phyloP scores from a whole-genome alignment of 2,113 vertebrate genomes.

The Rostratula benghalensis region DNA sequence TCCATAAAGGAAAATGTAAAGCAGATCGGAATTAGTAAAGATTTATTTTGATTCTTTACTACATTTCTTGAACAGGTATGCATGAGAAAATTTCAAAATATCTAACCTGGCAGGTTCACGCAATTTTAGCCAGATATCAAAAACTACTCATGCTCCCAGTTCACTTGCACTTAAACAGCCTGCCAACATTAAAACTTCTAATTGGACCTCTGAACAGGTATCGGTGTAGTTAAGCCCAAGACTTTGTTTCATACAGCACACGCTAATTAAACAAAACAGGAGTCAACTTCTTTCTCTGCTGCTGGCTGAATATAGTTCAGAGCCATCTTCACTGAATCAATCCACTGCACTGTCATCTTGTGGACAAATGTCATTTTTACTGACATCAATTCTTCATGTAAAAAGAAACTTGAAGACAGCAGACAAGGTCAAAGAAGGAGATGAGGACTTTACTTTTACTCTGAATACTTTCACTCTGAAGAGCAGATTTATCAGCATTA shows the following conservation, averaged over 20 bases:
- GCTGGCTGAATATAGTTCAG: not conserved
- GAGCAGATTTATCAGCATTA: not conserved
- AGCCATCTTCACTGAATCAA: not conserved
- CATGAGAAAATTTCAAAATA: slow-evolving; percentile 22
- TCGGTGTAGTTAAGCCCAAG: not conserved
- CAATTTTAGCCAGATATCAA: slow-evolving; percentile 9
- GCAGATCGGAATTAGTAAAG: slow-evolving; percentile 33
- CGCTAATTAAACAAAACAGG: not conserved
- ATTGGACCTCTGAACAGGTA: not conserved
- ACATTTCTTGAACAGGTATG: not conserved
- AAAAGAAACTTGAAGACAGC: not conserved
- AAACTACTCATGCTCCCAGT: not conserved
- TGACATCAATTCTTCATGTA: not conserved
- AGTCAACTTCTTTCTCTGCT: not conserved
- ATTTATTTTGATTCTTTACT: slow-evolving; percentile 39
- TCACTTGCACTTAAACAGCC: not conserved
- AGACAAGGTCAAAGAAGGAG: not conserved
- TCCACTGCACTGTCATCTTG: not conserved
- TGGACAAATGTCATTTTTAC: not conserved
- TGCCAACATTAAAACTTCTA: not conserved
- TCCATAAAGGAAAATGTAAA: slow-evolving; percentile 54
- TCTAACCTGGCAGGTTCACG: not conserved
- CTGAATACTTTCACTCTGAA: not conserved
- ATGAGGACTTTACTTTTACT: not conserved
- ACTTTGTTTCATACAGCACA: not conserved